Base-by-base conservation (phyloP, 2,888 invertebrate genomes). In the Linnaemya vulpina region DNA sequence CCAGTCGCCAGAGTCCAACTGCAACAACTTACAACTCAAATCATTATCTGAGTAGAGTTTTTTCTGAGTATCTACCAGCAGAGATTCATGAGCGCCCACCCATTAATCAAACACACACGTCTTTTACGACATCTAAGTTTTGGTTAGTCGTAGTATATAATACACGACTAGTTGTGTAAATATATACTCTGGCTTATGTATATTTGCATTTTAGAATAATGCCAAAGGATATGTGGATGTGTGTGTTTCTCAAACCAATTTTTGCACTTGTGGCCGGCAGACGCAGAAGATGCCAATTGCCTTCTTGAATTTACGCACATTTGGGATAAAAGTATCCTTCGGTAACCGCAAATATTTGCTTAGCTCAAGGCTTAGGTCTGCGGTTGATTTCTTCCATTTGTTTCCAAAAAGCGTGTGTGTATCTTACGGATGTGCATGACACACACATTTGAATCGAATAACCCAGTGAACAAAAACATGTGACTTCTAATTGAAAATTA, bases 341-440 rank as follows among this genome's bases (percentile, higher is more conserved):
- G 88, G 88, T 89, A 90, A 90, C 91, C 90, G 90, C 91, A 91
- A 91, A 91, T 91, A 91, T 91, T 91, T 91, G 90, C 90, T 89
- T 90, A 90, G 91, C 91, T 90, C 90, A 90, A 90, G 89, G 89
- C 87, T 87, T 86, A 65, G 87, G 88, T 88, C 88, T 87, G 86
- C 67, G 87, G 87, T 87, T 82, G 17, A 62, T 51, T 74, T 73
- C 5, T 30, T 30, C 30, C 30, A 30, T 30, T 40, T 71, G 30
- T 38, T 55, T 38, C 13, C 13, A 3, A 70, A 17, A 58, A 58
- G 4, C n/a, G n/a, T 11, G 43, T 30, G 20, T 38, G 43, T 55
- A 30, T 30, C 9, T 11, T 40, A 20, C 20, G 46, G 46, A 46
- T 46, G 9, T 17, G 20, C 20, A 20, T 40, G 38, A 38, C 17